Evolutionary conservation across 1,140 invertebrate genomes (phyloP).

Genomic region (Carcinoscorpius rotundicauda): DNA sequence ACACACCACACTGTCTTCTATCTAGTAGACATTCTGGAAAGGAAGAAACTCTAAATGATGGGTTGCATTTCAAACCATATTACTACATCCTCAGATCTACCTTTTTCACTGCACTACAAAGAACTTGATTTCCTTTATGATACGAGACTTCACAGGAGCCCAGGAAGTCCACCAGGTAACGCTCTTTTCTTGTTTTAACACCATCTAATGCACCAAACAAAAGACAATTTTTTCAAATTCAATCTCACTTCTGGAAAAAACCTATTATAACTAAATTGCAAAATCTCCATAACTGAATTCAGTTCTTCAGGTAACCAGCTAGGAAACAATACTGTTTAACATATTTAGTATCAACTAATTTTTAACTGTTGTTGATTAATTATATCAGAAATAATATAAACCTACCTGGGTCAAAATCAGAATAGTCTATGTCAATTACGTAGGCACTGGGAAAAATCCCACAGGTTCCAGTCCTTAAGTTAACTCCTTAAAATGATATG

Average conservation of each 20-base stretch:
- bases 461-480: conserved; percentile 76
- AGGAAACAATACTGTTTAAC: too few species aligned
- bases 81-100: conserved; percentile 25
- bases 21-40: background rate
- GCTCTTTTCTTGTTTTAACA: conserved; percentile 30
- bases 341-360: too few species aligned
- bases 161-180: conserved; percentile 81
- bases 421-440: conserved; percentile 90
- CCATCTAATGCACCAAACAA: conserved; percentile 17
- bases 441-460: conserved; percentile 95
- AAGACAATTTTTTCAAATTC: conserved; percentile 1
- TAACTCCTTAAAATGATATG: conserved; percentile 53
- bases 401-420: conserved; percentile 75
- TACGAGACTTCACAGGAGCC: conserved; percentile 88
- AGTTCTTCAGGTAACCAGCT: too few species aligned
- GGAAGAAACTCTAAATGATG: background rate
- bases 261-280: too few species aligned
- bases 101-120: conserved; percentile 43
- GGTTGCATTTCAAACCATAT: too few species aligned
- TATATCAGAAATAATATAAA: conserved; percentile 22
- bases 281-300: too few species aligned
- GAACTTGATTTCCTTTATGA: conserved; percentile 62
- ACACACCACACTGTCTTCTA: too few species aligned
- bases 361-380: too few species aligned
- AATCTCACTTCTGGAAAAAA: too few species aligned